These are phyloP conservation scores for Neolamprologus toae DNA, from an alignment of 2,113 vertebrate genomes.

Conservation along the genomic window DNA sequence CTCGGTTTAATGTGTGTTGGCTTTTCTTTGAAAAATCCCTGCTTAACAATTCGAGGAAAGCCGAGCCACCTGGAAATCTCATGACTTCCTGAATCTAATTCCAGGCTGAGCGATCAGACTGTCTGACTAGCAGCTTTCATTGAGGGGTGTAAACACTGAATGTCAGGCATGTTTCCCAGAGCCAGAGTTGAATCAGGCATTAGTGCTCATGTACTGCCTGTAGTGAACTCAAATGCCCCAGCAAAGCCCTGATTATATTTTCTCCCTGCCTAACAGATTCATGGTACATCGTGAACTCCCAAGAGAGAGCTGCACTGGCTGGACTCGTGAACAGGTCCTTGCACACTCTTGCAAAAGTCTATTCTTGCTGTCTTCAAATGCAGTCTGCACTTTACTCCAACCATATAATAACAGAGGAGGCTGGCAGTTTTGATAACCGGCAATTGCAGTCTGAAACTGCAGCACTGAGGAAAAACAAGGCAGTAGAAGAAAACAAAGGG, in stretches of 20 bases:
- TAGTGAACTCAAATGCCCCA: constrained; percentile 49
- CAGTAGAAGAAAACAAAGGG: not conserved
- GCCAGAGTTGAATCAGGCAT: constrained; percentile 56
- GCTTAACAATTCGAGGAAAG: constrained; percentile 66
- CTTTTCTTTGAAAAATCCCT: constrained; percentile 51
- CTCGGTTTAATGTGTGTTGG: constrained; percentile 43
- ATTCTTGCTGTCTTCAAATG: constrained; percentile 25
- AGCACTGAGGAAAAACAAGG: constrained; percentile 10
- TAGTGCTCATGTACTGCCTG: constrained; percentile 50
- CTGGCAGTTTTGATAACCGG: constrained; percentile 16
- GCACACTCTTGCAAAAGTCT: not conserved
- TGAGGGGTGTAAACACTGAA: constrained; percentile 50
- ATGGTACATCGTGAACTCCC: constrained; percentile 1
- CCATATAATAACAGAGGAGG: constrained; percentile 29
- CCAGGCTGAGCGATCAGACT: constrained; percentile 48
- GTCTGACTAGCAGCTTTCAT: constrained; percentile 59
- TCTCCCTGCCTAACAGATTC: constrained; percentile 33
- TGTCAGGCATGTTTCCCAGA: constrained; percentile 48
- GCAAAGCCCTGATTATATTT: constrained; percentile 55
- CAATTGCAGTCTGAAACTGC: constrained; percentile 15
- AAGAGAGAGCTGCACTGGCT: not conserved
- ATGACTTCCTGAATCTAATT: constrained; percentile 67
- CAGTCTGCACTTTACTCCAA: constrained; percentile 13
- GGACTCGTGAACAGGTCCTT: not conserved
- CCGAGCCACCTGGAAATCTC: constrained; percentile 65